Conservation (phyloP, 2,113 vertebrate genomes). For the Nibea coibor region DNA sequence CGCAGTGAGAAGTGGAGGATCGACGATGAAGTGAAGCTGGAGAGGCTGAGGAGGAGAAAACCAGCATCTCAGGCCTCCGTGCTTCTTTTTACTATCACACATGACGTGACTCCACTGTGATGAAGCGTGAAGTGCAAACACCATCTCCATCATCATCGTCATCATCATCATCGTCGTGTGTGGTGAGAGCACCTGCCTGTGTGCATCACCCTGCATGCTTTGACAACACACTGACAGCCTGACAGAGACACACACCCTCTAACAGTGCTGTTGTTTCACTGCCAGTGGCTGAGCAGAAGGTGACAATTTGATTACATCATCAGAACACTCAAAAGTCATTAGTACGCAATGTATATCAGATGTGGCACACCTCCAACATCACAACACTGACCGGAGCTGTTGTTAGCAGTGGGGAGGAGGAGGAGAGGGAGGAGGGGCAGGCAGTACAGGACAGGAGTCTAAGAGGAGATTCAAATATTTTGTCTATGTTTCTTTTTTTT, state of each 20-base stretch:
- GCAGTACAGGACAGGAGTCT: neutral
- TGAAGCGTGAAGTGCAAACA: neutral
- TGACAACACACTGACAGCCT: neutral
- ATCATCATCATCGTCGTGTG: neutral
- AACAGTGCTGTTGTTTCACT: neutral
- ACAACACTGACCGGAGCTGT: conserved; percentile 2
- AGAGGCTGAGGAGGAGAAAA: neutral
- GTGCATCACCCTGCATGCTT: neutral
- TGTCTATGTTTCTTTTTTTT: too few species aligned
- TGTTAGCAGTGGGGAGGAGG: neutral
- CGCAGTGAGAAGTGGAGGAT: neutral
- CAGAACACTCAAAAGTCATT: conserved; percentile 31
- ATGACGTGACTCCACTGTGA: neutral
- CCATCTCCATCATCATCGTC: neutral
- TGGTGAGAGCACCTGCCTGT: neutral
- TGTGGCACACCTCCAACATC: conserved; percentile 28
- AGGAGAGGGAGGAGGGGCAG: neutral
- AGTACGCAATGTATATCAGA: conserved; percentile 23
- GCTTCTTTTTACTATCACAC: neutral
- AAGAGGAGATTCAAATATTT: too few species aligned
- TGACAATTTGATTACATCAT: conserved; percentile 38
- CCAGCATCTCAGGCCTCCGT: neutral
- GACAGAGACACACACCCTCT: neutral
- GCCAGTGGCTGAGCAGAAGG: conserved; percentile 15
- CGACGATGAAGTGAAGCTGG: neutral